Percentiles rank a stretch among this genome's conserved stretches.
These are phyloP conservation scores for Xanthorhoe spadicearia DNA, from an alignment of 2,888 invertebrate species.

Conservation along the genomic window DNA sequence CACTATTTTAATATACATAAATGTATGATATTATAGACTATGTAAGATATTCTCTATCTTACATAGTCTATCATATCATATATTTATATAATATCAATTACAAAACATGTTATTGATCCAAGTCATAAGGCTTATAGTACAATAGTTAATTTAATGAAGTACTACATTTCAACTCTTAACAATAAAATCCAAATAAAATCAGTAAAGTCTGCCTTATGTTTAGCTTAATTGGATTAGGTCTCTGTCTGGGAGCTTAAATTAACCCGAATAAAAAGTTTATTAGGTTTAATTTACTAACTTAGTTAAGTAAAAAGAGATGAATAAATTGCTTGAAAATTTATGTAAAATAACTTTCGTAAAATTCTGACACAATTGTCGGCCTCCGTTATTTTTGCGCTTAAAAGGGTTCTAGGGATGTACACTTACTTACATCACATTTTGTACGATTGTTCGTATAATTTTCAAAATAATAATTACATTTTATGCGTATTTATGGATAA, in stretches of 20 bases:
- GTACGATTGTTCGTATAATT: background rate
- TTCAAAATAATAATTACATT: background rate
- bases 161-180: too few relatives aligned
- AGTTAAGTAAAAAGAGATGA: background rate
- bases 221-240: background rate
- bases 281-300: constrained; percentile 4
- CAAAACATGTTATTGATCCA: too few relatives aligned
- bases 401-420: constrained; percentile 6
- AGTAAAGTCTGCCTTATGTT: background rate
- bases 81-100: too few relatives aligned
- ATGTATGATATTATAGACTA: too few relatives aligned
- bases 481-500: too few relatives aligned
- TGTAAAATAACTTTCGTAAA: constrained; percentile 12
- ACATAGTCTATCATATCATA: too few relatives aligned
- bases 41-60: too few relatives aligned
- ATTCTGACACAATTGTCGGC: constrained; percentile 6
- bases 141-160: too few relatives aligned
- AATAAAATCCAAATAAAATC: background rate
- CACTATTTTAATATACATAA: too few relatives aligned
- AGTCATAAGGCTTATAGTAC: too few relatives aligned
- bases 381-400: constrained; percentile 3
- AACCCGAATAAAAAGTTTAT: background rate
- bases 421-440: background rate
- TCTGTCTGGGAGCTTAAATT: background rate
- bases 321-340: constrained; percentile 12